Conservation (phyloP, 2,888 invertebrate genomes). For the Melinaea marsaeus region DNA sequence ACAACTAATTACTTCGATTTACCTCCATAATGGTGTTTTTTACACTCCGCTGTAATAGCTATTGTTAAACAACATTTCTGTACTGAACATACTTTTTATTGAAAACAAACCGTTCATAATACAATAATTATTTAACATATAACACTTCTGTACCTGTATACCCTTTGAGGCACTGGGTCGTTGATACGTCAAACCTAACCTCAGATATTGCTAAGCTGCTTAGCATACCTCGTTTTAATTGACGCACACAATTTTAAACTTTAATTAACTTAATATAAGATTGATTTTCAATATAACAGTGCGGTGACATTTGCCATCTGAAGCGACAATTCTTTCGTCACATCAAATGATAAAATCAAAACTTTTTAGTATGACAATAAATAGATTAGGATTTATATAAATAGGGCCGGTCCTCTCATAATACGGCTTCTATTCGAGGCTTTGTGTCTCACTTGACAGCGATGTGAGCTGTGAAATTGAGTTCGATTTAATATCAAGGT, state of each 20-base stretch:
- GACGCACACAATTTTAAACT: slow-evolving; percentile 40
- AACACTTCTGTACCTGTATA: slow-evolving; percentile 37
- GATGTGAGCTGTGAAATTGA: slow-evolving; percentile 76
- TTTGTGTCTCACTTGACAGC: slow-evolving; percentile 75
- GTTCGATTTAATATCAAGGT: slow-evolving; percentile 72
- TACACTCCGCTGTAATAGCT: background rate
- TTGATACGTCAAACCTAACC: slow-evolving; percentile 63
- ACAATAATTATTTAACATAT: slow-evolving; percentile 5
- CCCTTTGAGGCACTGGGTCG: slow-evolving; percentile 56
- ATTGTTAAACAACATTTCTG: background rate
- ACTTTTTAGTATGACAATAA: slow-evolving; percentile 76
- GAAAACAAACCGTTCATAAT: background rate
- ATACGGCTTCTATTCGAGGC: slow-evolving; percentile 70
- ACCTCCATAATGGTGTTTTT: slow-evolving; percentile 11
- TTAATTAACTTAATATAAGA: slow-evolving; percentile 36
- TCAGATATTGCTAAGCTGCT: slow-evolving; percentile 70
- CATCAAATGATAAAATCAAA: slow-evolving; percentile 70
- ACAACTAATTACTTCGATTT: slow-evolving; percentile 25
- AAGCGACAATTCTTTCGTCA: slow-evolving; percentile 76
- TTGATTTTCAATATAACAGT: slow-evolving; percentile 29
- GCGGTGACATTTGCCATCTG: slow-evolving; percentile 71
- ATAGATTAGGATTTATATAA: slow-evolving; percentile 76
- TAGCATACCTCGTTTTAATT: slow-evolving; percentile 54
- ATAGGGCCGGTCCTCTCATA: slow-evolving; percentile 72
- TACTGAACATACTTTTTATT: background rate